Evolutionary conservation across 1,140 invertebrate species (phyloP).

Genomic region (Eurosta solidaginis): DNA sequence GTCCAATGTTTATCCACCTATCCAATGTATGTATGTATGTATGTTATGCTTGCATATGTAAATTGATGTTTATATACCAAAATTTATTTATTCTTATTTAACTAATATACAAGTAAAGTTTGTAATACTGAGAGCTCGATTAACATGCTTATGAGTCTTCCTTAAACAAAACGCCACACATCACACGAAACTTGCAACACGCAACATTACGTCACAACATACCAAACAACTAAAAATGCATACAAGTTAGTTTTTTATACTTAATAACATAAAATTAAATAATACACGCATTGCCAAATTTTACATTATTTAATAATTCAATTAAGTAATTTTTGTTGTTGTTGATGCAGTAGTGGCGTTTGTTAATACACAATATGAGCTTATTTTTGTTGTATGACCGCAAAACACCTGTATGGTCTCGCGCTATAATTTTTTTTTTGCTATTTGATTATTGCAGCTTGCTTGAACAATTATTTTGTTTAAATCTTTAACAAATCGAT

Average conservation of each 20-base stretch:
- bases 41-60: too few relatives aligned
- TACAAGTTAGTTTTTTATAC: background rate
- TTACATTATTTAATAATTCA: background rate
- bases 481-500: background rate
- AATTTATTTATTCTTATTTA: too few relatives aligned
- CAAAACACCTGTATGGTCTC: background rate
- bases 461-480: background rate
- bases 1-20: too few relatives aligned
- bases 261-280: background rate
- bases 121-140: too few relatives aligned
- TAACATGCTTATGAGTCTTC: background rate
- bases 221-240: background rate
- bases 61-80: too few relatives aligned
- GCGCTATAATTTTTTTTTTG: background rate
- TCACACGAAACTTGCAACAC: background rate
- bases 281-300: too few relatives aligned
- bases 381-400: background rate
- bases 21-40: too few relatives aligned
- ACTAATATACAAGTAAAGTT: too few relatives aligned
- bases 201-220: background rate
- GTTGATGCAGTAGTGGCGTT: background rate
- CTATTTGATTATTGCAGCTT: too few relatives aligned
- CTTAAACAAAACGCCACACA: background rate
- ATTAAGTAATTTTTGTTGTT: background rate
- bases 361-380: background rate